Conservation (phyloP, 1,140 invertebrate species). For the Cydia pomonella region DNA sequence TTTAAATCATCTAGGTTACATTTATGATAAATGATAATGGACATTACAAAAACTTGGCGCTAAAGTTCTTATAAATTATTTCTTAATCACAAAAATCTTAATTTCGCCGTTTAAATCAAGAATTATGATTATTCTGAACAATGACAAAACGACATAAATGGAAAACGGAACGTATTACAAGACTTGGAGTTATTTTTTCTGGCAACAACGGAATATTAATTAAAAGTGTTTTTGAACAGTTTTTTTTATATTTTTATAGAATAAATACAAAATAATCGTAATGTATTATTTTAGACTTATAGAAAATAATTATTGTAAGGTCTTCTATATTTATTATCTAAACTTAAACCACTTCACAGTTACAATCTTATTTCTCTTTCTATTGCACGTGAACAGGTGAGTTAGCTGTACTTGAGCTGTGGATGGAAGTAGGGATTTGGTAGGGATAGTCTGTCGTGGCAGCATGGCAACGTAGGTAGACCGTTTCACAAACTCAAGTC, state of each 20-base stretch:
- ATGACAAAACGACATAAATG: no score
- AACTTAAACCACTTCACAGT: background rate
- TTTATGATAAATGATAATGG: no score
- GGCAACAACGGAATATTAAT: background rate
- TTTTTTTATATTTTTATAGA: background rate
- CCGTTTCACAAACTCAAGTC: constrained; percentile 48
- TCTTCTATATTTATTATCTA: no score
- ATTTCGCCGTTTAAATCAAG: no score
- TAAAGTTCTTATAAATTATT: no score
- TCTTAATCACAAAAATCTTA: no score
- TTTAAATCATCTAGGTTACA: no score
- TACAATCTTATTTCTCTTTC: constrained; percentile 13
- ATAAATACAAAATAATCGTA: background rate
- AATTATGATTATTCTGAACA: no score
- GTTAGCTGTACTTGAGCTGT: background rate
- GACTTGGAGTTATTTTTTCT: background rate
- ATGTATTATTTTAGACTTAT: background rate
- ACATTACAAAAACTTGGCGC: no score
- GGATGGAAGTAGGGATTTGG: background rate
- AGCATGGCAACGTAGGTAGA: constrained; percentile 49
- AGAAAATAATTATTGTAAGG: background rate
- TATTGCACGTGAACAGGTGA: background rate
- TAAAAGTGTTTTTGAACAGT: background rate
- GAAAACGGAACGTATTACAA: no score
- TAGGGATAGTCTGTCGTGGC: constrained; percentile 28